These are phyloP conservation scores for Melanotaenia maccullochi DNA, from an alignment of 2,797 vertebrate species.

Conservation along the genomic window DNA sequence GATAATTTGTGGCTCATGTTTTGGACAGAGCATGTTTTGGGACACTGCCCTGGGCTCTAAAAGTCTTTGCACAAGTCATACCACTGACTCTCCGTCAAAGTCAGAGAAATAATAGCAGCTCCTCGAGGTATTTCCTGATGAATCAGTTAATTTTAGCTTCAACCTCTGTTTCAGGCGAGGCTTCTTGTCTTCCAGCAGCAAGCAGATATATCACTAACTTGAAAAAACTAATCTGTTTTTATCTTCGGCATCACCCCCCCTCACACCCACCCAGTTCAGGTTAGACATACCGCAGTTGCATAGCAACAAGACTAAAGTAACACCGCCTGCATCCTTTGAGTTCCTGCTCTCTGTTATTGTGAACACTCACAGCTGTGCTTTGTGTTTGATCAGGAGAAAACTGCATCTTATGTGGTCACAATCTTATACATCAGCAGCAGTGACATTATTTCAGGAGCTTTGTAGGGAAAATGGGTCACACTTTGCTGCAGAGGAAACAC, in stretches of 20 bases:
- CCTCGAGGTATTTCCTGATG: constrained; percentile 43
- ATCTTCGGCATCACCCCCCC: constrained; percentile 37
- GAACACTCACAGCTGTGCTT: constrained; percentile 46
- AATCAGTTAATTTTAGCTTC: constrained; percentile 40
- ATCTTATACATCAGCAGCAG: constrained; percentile 32
- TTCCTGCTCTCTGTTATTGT: constrained; percentile 50
- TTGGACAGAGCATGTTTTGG: constrained; percentile 28
- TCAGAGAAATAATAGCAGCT: constrained; percentile 42
- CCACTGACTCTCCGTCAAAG: constrained; percentile 49
- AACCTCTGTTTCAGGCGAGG: constrained; percentile 22
- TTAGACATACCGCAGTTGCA: constrained; percentile 66
- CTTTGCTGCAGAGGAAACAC: constrained; percentile 38
- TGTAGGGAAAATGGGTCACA: constrained; percentile 30
- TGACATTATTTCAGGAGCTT: constrained; percentile 34
- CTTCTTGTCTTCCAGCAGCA: constrained; percentile 26
- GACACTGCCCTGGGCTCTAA: constrained; percentile 36
- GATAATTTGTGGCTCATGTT: constrained; percentile 24
- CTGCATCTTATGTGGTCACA: constrained; percentile 47
- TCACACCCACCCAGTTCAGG: constrained; percentile 31
- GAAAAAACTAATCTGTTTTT: constrained; percentile 36
- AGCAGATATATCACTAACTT: constrained; percentile 41
- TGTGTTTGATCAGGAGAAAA: constrained; percentile 68
- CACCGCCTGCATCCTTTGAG: constrained; percentile 49
- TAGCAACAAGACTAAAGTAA: constrained; percentile 72
- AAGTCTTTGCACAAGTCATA: constrained; percentile 35